A percentile compares a stretch with the other conserved stretches of the same genome.
Evolutionary conservation across 2,888 invertebrate species (phyloP).

Genomic region (Tholera decimalis): DNA sequence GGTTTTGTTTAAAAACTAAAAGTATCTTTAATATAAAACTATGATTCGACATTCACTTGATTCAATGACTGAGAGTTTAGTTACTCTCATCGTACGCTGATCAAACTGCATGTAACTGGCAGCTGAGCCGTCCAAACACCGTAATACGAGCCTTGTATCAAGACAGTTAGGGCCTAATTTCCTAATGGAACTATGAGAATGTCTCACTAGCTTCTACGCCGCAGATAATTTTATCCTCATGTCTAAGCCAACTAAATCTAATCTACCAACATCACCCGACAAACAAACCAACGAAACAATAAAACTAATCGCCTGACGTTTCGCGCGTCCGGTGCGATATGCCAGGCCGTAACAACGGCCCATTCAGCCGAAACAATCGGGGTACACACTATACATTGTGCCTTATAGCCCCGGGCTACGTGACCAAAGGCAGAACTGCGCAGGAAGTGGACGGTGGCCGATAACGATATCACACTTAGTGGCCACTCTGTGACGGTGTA

Average conservation of each 20-base stretch:
- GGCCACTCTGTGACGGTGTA: slow-evolving; percentile 62
- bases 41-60: not conserved
- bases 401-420: slow-evolving; percentile 71
- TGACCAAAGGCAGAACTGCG: slow-evolving; percentile 71
- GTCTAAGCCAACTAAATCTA: slow-evolving; percentile 44
- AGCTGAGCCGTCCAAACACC: not conserved
- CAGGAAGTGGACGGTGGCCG: slow-evolving; percentile 73
- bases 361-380: slow-evolving; percentile 68
- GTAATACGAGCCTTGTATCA: not conserved
- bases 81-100: no score
- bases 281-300: slow-evolving; percentile 68
- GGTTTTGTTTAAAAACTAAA: no score
- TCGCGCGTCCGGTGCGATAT: slow-evolving; percentile 75
- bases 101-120: not conserved
- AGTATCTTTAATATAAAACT: no score
- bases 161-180: not conserved
- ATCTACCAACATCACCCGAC: slow-evolving; percentile 43
- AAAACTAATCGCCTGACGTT: slow-evolving; percentile 66
- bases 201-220: slow-evolving; percentile 9
- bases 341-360: slow-evolving; percentile 63
- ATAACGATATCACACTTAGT: slow-evolving; percentile 75
- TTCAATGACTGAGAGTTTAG: not conserved
- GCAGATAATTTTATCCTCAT: slow-evolving; percentile 8
- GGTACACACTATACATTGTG: slow-evolving; percentile 73
- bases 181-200: not conserved